Base-by-base conservation (phyloP, 2,888 invertebrate species). In the Micoletzkya japonica region DNA sequence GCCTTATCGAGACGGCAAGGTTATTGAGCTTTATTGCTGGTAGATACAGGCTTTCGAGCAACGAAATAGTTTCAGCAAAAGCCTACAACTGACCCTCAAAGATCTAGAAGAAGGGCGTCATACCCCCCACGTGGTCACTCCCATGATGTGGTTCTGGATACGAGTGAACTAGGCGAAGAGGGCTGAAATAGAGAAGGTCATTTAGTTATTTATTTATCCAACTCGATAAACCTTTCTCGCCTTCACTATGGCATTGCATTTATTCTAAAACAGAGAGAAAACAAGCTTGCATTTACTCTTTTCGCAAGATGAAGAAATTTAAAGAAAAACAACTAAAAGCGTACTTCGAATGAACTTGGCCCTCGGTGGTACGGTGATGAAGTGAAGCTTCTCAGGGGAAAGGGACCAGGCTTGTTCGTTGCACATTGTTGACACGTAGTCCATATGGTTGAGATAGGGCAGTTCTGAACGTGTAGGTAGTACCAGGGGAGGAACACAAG, bases 401-500 rank as follows among this genome's bases (percentile, higher is more conserved):
- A 98, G 86, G 0, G 95, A 94, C 87, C 92, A 98, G 84, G 93
- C 93, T 85, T 98, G 96, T 86, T 98, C 97, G 86, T 97, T 98
- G 87, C 93, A 93, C 97, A 98, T 97, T 96, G 97, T 97, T 0
- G 96, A 96, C 0, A 96, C 95, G 85, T 98, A 98, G 88, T 98
- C 97, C 30, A 85, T 78, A 24, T 84, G 91, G 88, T 98, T 97
- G 86, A 98, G 96, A 87, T 98, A 98, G 0, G 98, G 98, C 78
- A 98, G 0, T 96, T 97, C 87, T 77, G 36, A 3, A 61, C 4
- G 10, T n/a, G n/a, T n/a, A n/a, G n/a, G n/a, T n/a, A n/a, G n/a
- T n/a, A n/a, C n/a, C n/a, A n/a, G 17, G 6, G 20, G 17, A 17
- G 4, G 1, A 34, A n/a, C n/a, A n/a, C n/a, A n/a, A n/a, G n/a